Conservation (phyloP, 2,888 invertebrate species). For the Saturnia pavonia region DNA sequence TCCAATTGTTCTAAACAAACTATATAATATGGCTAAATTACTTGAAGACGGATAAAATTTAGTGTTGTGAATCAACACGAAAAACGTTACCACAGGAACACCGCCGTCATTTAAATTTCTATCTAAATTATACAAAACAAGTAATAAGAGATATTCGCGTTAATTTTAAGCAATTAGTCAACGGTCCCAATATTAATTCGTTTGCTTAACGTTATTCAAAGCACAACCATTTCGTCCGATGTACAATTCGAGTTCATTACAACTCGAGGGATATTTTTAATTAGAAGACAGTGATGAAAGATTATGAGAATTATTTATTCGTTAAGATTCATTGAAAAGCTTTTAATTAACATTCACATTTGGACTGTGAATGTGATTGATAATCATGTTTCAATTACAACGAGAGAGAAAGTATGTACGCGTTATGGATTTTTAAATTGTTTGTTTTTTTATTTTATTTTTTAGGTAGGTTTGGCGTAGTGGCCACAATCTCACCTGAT, state of each 20-base stretch:
- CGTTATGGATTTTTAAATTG: neutral
- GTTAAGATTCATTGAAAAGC: constrained; percentile 36
- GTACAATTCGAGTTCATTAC: constrained; percentile 35
- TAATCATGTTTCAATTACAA: neutral
- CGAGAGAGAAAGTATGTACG: neutral
- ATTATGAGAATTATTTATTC: constrained; percentile 44
- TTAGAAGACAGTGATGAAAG: constrained; percentile 45
- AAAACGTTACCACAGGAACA: neutral
- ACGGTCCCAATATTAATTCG: constrained; percentile 29
- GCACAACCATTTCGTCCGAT: constrained; percentile 38
- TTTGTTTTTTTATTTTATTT: neutral
- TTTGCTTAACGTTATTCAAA: constrained; percentile 36
- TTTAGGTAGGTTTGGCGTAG: too few relatives aligned
- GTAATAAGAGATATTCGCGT: neutral
- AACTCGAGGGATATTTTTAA: constrained; percentile 42
- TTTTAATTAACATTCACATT: constrained; percentile 36
- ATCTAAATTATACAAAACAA: neutral
- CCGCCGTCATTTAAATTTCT: neutral
- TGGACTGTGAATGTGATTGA: neutral
- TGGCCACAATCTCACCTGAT: too few relatives aligned
- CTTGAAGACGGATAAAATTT: neutral
- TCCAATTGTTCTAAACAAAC: neutral
- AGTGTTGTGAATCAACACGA: neutral
- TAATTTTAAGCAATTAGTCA: constrained; percentile 21
- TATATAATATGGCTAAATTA: neutral